phyloP scores from a whole-genome alignment of 2,888 invertebrate genomes.

The Gerris lacustris region DNA sequence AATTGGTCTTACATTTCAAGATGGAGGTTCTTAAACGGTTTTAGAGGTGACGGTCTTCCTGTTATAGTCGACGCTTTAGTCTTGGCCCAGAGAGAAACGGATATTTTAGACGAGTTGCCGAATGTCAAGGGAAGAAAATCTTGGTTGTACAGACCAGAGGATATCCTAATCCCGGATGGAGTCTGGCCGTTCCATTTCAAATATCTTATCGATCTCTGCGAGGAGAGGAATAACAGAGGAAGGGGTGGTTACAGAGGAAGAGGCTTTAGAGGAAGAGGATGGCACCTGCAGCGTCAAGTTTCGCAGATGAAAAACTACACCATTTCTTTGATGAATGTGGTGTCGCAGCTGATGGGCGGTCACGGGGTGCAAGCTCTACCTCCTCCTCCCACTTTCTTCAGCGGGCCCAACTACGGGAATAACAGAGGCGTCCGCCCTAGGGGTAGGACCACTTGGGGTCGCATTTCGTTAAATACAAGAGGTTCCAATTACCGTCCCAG shows the following conservation, averaged over 20 bases:
- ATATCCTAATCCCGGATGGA: not conserved
- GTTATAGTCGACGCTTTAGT: not conserved
- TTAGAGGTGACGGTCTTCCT: not conserved
- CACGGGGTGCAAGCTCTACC: not conserved
- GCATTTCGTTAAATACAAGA: too few species aligned
- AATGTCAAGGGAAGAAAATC: not conserved
- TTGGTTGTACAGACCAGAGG: not conserved
- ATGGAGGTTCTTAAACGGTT: not conserved
- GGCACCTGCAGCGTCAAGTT: not conserved
- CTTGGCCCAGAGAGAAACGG: not conserved
- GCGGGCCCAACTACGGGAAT: not conserved
- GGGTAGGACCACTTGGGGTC: not conserved
- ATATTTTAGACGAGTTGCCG: not conserved
- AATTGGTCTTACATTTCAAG: not conserved
- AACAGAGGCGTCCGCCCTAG: not conserved
- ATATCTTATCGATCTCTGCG: not conserved
- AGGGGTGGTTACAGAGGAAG: not conserved
- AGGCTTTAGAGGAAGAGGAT: not conserved
- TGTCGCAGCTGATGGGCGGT: not conserved
- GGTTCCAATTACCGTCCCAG: too few species aligned
- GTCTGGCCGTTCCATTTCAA: constrained; percentile 3
- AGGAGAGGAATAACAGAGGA: not conserved
- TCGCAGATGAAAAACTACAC: not conserved
- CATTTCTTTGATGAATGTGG: not conserved
- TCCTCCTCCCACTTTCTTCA: not conserved